phyloP scores from a whole-genome alignment of 2,797 vertebrate genomes.

The Urosaurus nigricauda region DNA sequence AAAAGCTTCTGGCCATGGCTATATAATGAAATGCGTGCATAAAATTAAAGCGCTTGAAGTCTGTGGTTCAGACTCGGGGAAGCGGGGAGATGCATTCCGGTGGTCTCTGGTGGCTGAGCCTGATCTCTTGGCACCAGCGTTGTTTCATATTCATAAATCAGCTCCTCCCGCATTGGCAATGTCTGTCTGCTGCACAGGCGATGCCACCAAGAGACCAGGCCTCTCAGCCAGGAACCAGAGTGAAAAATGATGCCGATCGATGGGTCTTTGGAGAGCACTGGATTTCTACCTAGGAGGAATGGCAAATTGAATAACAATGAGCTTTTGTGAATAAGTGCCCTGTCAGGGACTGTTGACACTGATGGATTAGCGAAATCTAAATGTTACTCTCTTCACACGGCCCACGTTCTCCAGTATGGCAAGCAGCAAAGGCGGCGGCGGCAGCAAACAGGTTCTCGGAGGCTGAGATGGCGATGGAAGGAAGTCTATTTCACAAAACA shows the following conservation, averaged over 20 bases:
- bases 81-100: conserved; percentile 66
- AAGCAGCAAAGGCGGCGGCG: conserved; percentile 63
- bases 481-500: rapidly evolving
- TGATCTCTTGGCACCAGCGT: conserved; percentile 69
- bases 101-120: conserved; percentile 76
- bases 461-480: conserved; percentile 48
- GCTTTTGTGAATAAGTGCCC: conserved; percentile 87
- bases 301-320: conserved; percentile 92
- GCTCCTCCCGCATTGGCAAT: conserved; percentile 74
- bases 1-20: conserved; percentile 85
- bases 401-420: conserved; percentile 69
- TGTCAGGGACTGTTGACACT: conserved; percentile 89
- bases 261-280: conserved; percentile 71
- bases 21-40: conserved; percentile 91
- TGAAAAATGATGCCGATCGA: conserved; percentile 82
- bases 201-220: conserved; percentile 70
- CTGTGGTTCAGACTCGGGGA: conserved; percentile 69
- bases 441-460: conserved; percentile 68
- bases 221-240: conserved; percentile 70
- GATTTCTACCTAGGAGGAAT: conserved; percentile 80
- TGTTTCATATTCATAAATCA: conserved; percentile 84
- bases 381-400: conserved; percentile 73
- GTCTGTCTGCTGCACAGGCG: conserved; percentile 73
- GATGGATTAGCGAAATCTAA: conserved; percentile 87
- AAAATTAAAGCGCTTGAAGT: conserved; percentile 85